phyloP scores from a whole-genome alignment of 2,888 invertebrate genomes.

The Amiota minor region DNA sequence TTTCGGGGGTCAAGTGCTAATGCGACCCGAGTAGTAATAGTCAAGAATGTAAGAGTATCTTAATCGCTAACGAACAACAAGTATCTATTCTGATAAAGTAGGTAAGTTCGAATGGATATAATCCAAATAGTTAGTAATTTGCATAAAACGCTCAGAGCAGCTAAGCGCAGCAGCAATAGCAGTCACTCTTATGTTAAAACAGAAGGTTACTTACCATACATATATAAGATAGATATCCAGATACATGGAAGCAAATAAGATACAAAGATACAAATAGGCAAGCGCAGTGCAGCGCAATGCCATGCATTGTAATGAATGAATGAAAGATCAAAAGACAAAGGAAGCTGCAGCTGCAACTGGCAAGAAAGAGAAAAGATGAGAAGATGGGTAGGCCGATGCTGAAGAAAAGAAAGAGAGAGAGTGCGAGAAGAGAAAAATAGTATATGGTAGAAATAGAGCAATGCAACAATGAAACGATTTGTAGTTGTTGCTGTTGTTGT shows the following conservation, averaged over 20 bases:
- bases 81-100: conserved; percentile 21
- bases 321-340: neutral
- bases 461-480: neutral
- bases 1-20: conserved; percentile 24
- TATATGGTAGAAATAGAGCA: neutral
- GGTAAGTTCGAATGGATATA: conserved; percentile 13
- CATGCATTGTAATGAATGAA: no score
- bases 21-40: conserved; percentile 31
- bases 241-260: no score
- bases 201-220: no score
- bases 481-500: conserved; percentile 16
- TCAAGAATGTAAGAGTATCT: conserved; percentile 12
- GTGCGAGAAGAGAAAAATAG: neutral
- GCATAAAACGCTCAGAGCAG: neutral
- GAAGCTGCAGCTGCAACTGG: neutral
- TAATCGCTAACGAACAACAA: conserved; percentile 8
- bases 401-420: neutral
- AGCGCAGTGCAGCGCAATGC: neutral
- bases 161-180: neutral
- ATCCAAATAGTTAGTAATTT: conserved; percentile 22
- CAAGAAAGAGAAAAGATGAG: conserved; percentile 10
- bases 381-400: neutral
- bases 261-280: neutral
- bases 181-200: no score
- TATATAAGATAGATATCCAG: no score